Evolutionary conservation across 1,140 invertebrate species (phyloP).

Genomic region (Chrysomallon squamiferum): DNA sequence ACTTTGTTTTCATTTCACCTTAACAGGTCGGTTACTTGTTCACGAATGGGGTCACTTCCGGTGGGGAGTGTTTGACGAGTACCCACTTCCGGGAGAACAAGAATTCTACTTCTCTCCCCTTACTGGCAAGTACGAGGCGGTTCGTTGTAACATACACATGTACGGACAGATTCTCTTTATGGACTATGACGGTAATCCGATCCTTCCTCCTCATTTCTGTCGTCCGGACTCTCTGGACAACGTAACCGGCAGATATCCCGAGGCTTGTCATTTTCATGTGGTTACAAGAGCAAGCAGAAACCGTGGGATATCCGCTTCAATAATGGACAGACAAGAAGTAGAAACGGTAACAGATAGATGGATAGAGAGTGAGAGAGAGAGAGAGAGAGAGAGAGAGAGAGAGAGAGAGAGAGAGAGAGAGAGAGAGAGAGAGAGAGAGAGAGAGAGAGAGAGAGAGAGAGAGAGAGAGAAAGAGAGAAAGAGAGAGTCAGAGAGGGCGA

Average conservation of each 20-base stretch:
- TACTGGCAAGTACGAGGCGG: conserved; percentile 20
- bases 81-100: conserved; percentile 68
- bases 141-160: conserved; percentile 22
- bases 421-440: too few species aligned
- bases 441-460: too few species aligned
- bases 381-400: neutral
- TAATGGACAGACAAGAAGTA: conserved; percentile 39
- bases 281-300: conserved; percentile 11
- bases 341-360: conserved; percentile 9
- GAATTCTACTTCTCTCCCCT: conserved; percentile 31
- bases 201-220: conserved; percentile 19
- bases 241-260: conserved; percentile 26
- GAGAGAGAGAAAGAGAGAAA: too few species aligned
- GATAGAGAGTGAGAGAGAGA: too few species aligned
- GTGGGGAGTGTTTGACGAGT: conserved; percentile 76
- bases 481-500: too few species aligned
- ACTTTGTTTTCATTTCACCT: conserved; percentile 14
- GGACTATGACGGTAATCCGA: conserved; percentile 1
- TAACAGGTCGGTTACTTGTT: conserved; percentile 66
- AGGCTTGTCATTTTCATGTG: conserved; percentile 25
- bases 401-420: too few species aligned
- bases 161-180: conserved; percentile 17
- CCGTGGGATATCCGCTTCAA: conserved; percentile 32
- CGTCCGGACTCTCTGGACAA: conserved; percentile 20
- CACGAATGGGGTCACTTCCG: conserved; percentile 74